phyloP scores from a whole-genome alignment of 2,797 vertebrate genomes.

The Rhinogobio ventralis region DNA sequence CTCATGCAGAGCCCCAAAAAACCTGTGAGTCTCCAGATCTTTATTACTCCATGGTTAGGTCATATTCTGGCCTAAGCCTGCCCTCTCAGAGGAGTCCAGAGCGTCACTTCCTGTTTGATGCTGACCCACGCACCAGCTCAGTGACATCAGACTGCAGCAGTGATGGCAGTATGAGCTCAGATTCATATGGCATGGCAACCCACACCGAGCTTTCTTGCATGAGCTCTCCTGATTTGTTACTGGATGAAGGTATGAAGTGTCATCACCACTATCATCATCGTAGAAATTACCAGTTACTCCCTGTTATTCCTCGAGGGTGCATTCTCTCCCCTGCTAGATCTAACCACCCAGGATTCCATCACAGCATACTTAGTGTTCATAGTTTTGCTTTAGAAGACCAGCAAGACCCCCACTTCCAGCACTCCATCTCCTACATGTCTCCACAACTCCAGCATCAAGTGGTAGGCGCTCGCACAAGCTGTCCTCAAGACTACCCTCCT shows the following conservation, averaged over 20 bases:
- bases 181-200: constrained; percentile 82
- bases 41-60: constrained; percentile 91
- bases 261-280: constrained; percentile 75
- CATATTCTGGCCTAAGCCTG: constrained; percentile 85
- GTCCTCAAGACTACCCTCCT: constrained; percentile 86
- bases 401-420: constrained; percentile 85
- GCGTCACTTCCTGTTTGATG: constrained; percentile 83
- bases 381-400: constrained; percentile 85
- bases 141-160: constrained; percentile 93
- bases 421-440: constrained; percentile 84
- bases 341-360: constrained; percentile 83
- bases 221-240: constrained; percentile 82
- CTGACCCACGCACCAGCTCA: constrained; percentile 87
- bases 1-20: constrained; percentile 86
- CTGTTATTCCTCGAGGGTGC: constrained; percentile 58
- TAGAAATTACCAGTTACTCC: constrained; percentile 57
- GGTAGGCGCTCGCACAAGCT: constrained; percentile 84
- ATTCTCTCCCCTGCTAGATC: constrained; percentile 57
- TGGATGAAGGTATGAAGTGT: constrained; percentile 87
- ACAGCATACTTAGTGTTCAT: constrained; percentile 79
- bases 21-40: constrained; percentile 92
- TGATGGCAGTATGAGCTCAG: constrained; percentile 89
- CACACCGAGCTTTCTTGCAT: constrained; percentile 85
- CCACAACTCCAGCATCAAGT: constrained; percentile 86
- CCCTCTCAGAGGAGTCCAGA: constrained; percentile 87